These are phyloP conservation scores for Oedothorax gibbosus DNA, from an alignment of 1,140 invertebrate species.

Conservation along the genomic window DNA sequence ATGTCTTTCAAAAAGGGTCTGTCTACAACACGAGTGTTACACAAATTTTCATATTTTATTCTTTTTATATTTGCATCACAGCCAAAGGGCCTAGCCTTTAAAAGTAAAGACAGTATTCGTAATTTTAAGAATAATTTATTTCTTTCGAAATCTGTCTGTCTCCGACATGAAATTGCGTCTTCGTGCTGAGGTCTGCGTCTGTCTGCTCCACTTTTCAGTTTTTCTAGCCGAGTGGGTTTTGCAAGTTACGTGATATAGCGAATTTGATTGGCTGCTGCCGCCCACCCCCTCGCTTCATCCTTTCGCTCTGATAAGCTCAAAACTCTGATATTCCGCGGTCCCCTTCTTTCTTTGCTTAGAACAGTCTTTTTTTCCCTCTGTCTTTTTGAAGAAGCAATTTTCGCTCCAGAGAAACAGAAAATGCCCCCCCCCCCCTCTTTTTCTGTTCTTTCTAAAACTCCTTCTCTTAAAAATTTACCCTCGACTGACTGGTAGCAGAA, in stretches of 20 bases:
- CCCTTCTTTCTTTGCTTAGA: conserved; percentile 43
- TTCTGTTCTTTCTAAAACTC: conserved; percentile 35
- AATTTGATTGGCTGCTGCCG: conserved; percentile 56
- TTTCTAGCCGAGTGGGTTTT: conserved; percentile 37
- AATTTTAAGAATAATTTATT: too few relatives aligned
- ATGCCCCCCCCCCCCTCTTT: conserved; percentile 48
- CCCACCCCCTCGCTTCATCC: conserved; percentile 29
- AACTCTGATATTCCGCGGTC: conserved; percentile 38
- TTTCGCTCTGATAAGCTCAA: conserved; percentile 58
- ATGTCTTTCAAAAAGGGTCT: too few relatives aligned
- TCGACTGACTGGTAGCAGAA: conserved; percentile 53
- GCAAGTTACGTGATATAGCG: conserved; percentile 42
- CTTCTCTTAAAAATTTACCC: conserved; percentile 54
- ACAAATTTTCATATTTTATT: too few relatives aligned
- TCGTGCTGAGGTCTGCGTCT: not conserved
- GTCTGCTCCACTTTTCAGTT: conserved; percentile 31
- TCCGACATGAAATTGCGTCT: too few relatives aligned
- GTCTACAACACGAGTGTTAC: too few relatives aligned
- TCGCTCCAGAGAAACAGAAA: conserved; percentile 58
- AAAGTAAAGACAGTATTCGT: too few relatives aligned
- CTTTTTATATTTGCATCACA: too few relatives aligned
- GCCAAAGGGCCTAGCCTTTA: too few relatives aligned
- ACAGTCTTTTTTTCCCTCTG: conserved; percentile 24
- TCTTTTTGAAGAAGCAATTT: conserved; percentile 53
- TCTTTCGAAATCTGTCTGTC: too few relatives aligned